Conservation (phyloP, 2,113 vertebrate genomes). For the Oreochromis aureus region DNA sequence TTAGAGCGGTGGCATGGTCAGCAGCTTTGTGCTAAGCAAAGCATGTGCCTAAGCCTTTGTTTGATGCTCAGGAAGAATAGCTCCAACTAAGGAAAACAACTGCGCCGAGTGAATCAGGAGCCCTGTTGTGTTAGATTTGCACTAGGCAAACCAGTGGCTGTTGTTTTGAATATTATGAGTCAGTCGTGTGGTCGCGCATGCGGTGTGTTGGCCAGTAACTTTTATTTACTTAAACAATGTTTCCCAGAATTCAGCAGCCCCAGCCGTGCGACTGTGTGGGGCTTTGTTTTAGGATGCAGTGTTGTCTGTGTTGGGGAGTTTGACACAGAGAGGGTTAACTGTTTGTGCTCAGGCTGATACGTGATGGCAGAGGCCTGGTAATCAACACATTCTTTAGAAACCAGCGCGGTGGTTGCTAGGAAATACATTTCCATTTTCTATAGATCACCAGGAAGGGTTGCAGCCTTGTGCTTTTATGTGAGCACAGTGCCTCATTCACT, state of each 20-base stretch:
- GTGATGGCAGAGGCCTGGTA: slow-evolving; percentile 57
- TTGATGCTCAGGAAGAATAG: slow-evolving; percentile 19
- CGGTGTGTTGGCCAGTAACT: slow-evolving; percentile 61
- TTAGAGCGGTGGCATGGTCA: neutral
- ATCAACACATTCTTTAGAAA: slow-evolving; percentile 70
- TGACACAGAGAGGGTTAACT: neutral
- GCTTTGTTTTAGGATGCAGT: neutral
- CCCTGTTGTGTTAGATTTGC: slow-evolving; percentile 6
- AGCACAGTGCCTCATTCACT: slow-evolving; percentile 59
- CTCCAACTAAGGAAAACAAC: slow-evolving; percentile 22
- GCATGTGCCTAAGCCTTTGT: slow-evolving; percentile 41
- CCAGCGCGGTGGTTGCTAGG: slow-evolving; percentile 66
- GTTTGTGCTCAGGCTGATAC: slow-evolving; percentile 50
- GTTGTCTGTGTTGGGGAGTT: neutral
- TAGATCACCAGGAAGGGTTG: slow-evolving; percentile 63
- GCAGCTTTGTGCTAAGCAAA: slow-evolving; percentile 37
- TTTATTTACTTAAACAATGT: slow-evolving; percentile 54
- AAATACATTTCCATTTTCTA: slow-evolving; percentile 68
- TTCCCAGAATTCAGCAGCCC: slow-evolving; percentile 54
- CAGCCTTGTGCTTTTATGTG: slow-evolving; percentile 55
- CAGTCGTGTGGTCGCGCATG: slow-evolving; percentile 56
- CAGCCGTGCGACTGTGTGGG: slow-evolving; percentile 2
- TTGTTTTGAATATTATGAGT: slow-evolving; percentile 60
- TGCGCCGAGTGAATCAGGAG: neutral
- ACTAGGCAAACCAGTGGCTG: slow-evolving; percentile 36